Base-by-base conservation (phyloP, 1,140 invertebrate genomes). In the Magallana ariakensis region DNA sequence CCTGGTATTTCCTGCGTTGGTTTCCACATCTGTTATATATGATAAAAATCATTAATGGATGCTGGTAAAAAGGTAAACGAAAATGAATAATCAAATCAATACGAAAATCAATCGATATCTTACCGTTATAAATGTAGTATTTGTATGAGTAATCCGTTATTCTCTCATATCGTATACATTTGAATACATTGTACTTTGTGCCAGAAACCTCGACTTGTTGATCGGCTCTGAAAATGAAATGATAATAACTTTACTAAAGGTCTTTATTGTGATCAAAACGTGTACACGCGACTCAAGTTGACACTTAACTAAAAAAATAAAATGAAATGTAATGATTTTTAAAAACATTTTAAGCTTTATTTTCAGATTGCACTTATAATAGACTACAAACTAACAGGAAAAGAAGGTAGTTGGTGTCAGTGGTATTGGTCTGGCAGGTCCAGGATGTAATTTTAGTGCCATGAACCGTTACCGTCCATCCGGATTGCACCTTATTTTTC, bases 351-450 rank as follows among this genome's bases (percentile, higher is more conserved):
- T 46, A 46, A 46, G 33, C 33, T 46, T 4, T 46, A 46, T 46
- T 46, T 46, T 46, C 33, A 46, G 60, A 62, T 53, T 22, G 10
- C 5, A 11, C 75, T 80, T 16, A 19, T 33, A 26, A 15, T 19
- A 10, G 9, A 5, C 26, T 80, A 9, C 26, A 19, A 26, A 75
- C 66, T 75, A 16, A 82, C 80, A 56, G 16, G 19, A 82, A 82
- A 6, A 88, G 80, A 60, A 84, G 53, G 13, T 60, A 33, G 55
- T 84, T 84, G 57, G 15, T 60, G n/a, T 54, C 80, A 4, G 82
- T 58, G 55, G 22, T 60, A 19, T 88, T 80, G 11, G 85, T 62
- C 11, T 85, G 84, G 55, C 87, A 88, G 57, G 85, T 88, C 62
- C 85, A 88, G 33, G 87, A 84, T 4, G 87, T 22, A 0, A 88